Percentiles rank a stretch among this genome's conserved stretches.
Conservation (phyloP, 1,140 invertebrate species). For the Grapholita molesta region DNA sequence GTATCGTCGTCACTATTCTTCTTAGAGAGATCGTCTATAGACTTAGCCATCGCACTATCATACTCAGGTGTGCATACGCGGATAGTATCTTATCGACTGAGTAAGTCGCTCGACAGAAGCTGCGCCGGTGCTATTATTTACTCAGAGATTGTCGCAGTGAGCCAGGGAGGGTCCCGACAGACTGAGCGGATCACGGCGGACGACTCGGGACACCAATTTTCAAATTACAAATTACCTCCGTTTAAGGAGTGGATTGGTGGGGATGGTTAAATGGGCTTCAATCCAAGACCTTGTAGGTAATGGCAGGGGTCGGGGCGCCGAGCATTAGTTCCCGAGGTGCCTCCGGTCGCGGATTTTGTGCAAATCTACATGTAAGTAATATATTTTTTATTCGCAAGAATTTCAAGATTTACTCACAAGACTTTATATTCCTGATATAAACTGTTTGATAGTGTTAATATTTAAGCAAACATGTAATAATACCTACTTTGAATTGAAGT, state of each 20-base stretch:
- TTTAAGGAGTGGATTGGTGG: conserved; percentile 77
- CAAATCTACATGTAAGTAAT: conserved; percentile 19
- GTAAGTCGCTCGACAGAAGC: conserved; percentile 46
- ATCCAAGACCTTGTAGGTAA: conserved; percentile 71
- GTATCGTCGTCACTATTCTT: conserved; percentile 63
- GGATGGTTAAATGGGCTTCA: conserved; percentile 71
- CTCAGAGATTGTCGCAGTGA: conserved; percentile 49
- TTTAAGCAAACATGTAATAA: neutral
- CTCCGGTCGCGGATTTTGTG: conserved; percentile 50
- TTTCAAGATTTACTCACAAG: neutral
- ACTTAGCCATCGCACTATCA: conserved; percentile 65
- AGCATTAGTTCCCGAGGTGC: conserved; percentile 55
- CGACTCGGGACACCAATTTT: conserved; percentile 71
- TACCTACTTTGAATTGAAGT: neutral
- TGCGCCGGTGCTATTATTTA: conserved; percentile 59
- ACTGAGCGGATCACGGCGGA: conserved; percentile 50
- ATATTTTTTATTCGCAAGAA: neutral
- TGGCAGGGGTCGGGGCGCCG: conserved; percentile 57
- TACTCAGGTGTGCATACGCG: conserved; percentile 45
- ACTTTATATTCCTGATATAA: too few relatives aligned
- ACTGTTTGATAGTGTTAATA: neutral
- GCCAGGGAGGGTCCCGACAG: conserved; percentile 55
- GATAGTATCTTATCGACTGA: conserved; percentile 71
- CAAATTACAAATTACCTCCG: conserved; percentile 77
- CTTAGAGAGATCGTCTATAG: conserved; percentile 53